Conservation (phyloP, 2,888 invertebrate genomes). For the Melinaea menophilus region DNA sequence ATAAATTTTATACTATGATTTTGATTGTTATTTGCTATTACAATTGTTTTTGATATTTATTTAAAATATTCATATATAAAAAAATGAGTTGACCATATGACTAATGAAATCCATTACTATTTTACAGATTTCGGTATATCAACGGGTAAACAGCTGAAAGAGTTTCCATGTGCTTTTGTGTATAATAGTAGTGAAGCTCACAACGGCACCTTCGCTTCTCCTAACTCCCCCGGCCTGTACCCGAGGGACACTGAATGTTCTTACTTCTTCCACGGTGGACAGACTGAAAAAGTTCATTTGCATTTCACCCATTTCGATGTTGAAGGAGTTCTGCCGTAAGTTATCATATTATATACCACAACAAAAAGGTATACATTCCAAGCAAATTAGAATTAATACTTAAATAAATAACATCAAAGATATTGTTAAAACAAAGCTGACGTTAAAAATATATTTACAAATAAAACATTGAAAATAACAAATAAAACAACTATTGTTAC, state of each 20-base stretch:
- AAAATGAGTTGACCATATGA: no score
- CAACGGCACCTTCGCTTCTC: constrained; percentile 90
- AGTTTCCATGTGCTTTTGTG: constrained; percentile 90
- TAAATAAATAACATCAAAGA: no score
- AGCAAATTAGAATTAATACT: no score
- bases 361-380: no score
- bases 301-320: constrained; percentile 95
- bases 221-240: constrained; percentile 94
- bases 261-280: constrained; percentile 91
- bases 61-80: no score
- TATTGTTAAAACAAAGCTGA: no score
- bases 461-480: background rate
- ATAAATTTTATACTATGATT: background rate
- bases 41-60: no score
- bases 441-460: background rate
- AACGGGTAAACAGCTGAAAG: constrained; percentile 86
- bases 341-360: constrained; percentile 35
- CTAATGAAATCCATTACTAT: no score
- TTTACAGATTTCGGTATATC: constrained; percentile 91
- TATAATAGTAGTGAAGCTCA: constrained; percentile 89
- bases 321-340: constrained; percentile 96
- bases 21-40: no score
- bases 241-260: constrained; percentile 94
- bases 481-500: background rate
- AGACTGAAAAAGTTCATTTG: constrained; percentile 87